Evolutionary conservation across 2,888 invertebrate genomes (phyloP).

Genomic region (Lysandra bellargus): DNA sequence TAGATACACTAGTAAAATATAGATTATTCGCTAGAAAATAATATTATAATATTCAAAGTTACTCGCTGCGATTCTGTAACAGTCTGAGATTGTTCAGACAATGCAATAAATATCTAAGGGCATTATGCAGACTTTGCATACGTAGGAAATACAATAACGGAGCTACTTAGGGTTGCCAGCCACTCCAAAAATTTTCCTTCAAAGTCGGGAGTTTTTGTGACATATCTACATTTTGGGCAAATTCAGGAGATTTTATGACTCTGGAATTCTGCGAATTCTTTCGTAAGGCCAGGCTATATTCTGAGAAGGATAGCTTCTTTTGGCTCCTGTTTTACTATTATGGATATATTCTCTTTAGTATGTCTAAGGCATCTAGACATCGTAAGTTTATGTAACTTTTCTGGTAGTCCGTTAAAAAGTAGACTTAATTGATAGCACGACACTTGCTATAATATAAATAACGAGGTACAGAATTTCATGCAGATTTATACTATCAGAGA

Average conservation of each 20-base stretch:
- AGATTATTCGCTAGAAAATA: background rate
- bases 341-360: background rate
- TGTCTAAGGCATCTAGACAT: background rate
- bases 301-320: background rate
- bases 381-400: background rate
- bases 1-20: background rate
- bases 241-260: background rate
- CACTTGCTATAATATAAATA: no score
- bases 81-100: conserved; percentile 11
- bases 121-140: conserved; percentile 19
- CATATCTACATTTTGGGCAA: background rate
- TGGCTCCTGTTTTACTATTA: background rate
- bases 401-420: background rate
- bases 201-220: background rate
- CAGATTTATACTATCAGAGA: no score
- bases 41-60: background rate
- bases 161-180: conserved; percentile 1
- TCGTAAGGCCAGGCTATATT: background rate
- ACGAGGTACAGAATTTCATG: no score
- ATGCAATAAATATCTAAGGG: conserved; percentile 17
- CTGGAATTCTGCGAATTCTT: background rate
- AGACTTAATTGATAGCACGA: no score
- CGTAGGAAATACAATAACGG: conserved; percentile 20
- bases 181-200: background rate
- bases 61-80: background rate